Conservation (phyloP, 1,140 invertebrate genomes). For the Berghia stephanieae region DNA sequence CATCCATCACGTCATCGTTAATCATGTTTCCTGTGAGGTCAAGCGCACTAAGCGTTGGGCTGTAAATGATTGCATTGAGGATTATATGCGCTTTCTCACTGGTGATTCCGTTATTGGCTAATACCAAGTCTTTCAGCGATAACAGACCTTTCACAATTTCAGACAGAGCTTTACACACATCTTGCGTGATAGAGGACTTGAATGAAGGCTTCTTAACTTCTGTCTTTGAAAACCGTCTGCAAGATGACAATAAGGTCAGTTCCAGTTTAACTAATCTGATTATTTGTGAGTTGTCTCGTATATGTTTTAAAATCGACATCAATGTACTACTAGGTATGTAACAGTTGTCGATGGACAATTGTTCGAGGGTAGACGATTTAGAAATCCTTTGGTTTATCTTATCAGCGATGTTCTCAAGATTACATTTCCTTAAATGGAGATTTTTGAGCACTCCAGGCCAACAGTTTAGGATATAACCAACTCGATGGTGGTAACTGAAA, state of each 20-base stretch:
- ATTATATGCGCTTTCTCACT: conserved; percentile 32
- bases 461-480: conserved; percentile 37
- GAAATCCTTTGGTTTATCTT: conserved; percentile 31
- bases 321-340: conserved; percentile 30
- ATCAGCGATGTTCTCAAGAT: conserved; percentile 34
- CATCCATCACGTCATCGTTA: conserved; percentile 31
- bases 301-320: conserved; percentile 16
- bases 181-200: conserved; percentile 23
- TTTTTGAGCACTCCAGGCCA: conserved; percentile 39
- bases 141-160: conserved; percentile 26
- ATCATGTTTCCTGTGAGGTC: conserved; percentile 44
- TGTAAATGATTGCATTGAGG: conserved; percentile 16
- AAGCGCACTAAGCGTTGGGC: conserved; percentile 29
- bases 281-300: neutral
- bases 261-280: conserved; percentile 24
- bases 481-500: conserved; percentile 41
- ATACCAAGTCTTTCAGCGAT: conserved; percentile 26
- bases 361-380: conserved; percentile 15
- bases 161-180: conserved; percentile 27
- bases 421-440: conserved; percentile 36
- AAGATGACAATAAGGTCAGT: conserved; percentile 37
- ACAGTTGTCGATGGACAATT: conserved; percentile 38
- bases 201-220: conserved; percentile 36
- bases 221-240: conserved; percentile 31
- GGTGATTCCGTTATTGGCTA: conserved; percentile 39